Base-by-base conservation (phyloP, 2,888 invertebrate genomes). In the Callimorpha dominula region DNA sequence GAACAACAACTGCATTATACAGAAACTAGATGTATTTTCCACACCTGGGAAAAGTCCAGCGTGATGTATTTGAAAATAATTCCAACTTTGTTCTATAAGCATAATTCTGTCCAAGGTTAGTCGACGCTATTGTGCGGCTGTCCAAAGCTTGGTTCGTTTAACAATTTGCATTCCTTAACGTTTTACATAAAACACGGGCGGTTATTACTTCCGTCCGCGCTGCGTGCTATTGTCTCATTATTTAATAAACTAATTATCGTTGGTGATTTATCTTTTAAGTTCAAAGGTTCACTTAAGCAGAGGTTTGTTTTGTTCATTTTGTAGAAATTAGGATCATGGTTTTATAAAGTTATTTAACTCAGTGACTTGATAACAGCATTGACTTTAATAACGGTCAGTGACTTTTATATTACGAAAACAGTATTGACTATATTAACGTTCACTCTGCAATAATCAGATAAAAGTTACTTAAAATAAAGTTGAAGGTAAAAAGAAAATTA, bases 141-240 rank as follows among this genome's bases (percentile, higher is more conserved):
- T 69, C 50, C 50, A 50, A 63, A 62, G 46, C 43, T 50, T 42
- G 60, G 71, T 76, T 76, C 71, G 72, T 80, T 73, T 74, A 77
- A 67, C 77, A 73, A 78, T 80, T 65, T 50, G 65, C 65, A 65
- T 65, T 65, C 65, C 65, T 57, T 67, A 72, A 67, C 74, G 74
- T 81, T 81, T 81, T 75, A 74, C 72, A 74, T 46, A 73, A 73
- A 79, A 81, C 73, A 81, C 72, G 65, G 68, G 54, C 17, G 73
- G 72, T 75, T 81, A 78, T 81, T 75, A 67, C 76, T 81, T 76
- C 80, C 73, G 70, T 71, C 71, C 60, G 63, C 68, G 63, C 31
- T 17, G 50, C 70, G 74, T 75, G 76, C 81, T 75, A 73, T 81
- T 76, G 72, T 76, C 62, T 71, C 74, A 74, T 79, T 67, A n/a